Evolutionary conservation across 2,797 vertebrate genomes (phyloP).

Genomic region (Pipistrellus pipistrellus): DNA sequence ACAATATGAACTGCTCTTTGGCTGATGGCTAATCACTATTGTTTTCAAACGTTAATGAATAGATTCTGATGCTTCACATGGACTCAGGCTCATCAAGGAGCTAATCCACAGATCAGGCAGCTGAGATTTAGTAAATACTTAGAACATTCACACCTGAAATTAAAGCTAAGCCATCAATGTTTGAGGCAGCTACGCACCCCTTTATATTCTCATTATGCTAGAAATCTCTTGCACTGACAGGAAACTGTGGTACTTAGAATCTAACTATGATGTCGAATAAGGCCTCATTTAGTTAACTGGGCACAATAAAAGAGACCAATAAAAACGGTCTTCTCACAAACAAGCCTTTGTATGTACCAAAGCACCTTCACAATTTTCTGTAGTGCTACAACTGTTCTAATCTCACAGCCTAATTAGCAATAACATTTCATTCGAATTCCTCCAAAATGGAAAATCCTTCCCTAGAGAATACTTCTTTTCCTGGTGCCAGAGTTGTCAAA

Average conservation of each 20-base stretch:
- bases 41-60: constrained; percentile 44
- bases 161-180: constrained; percentile 36
- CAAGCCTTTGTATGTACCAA: constrained; percentile 32
- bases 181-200: background rate
- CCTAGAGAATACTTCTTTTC: constrained; percentile 29
- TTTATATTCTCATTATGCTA: constrained; percentile 26
- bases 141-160: constrained; percentile 38
- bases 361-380: constrained; percentile 22
- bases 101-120: constrained; percentile 32
- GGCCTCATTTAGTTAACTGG: constrained; percentile 6
- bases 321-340: constrained; percentile 10
- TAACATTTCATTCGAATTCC: constrained; percentile 25
- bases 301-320: background rate
- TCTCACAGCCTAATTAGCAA: constrained; percentile 52
- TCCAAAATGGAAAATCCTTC: constrained; percentile 52
- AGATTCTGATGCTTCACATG: constrained; percentile 60
- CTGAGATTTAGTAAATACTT: constrained; percentile 34
- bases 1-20: constrained; percentile 35
- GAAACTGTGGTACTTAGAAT: constrained; percentile 38
- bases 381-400: constrained; percentile 47
- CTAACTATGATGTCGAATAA: background rate
- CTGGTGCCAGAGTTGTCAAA: background rate
- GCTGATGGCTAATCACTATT: background rate
- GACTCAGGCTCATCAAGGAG: constrained; percentile 4
- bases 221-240: constrained; percentile 12